Evolutionary conservation across 2,888 invertebrate species (phyloP).

Genomic region (Acanthosepion lycidas): DNA sequence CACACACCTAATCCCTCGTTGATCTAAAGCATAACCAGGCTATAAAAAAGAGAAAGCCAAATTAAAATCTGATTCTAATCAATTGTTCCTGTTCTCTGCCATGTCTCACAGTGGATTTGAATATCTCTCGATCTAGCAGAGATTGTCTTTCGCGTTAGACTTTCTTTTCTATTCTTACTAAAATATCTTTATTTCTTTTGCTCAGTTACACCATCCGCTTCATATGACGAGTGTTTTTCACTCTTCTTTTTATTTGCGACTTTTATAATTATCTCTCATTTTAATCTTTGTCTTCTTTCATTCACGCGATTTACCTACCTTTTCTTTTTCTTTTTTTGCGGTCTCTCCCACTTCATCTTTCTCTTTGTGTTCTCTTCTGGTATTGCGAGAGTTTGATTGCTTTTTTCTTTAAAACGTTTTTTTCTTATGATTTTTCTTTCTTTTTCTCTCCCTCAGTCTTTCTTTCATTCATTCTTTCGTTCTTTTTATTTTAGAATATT

Average conservation of each 20-base stretch:
- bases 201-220: not conserved
- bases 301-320: not conserved
- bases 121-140: not conserved
- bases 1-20: not conserved
- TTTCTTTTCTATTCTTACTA: not conserved
- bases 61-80: not conserved
- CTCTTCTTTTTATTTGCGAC: not conserved
- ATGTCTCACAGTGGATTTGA: not conserved
- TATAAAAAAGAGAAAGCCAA: not conserved
- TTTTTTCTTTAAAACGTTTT: not conserved
- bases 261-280: not conserved
- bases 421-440: not conserved
- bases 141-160: not conserved
- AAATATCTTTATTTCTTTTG: not conserved
- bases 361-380: not conserved
- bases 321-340: not conserved
- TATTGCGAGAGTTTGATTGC: too few relatives aligned
- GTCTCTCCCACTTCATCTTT: not conserved
- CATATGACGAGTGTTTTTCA: not conserved
- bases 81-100: not conserved
- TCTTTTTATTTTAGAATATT: too few relatives aligned
- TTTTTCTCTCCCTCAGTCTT: not conserved
- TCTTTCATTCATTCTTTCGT: too few relatives aligned
- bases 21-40: not conserved
- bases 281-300: not conserved